These are phyloP conservation scores for Coleophora deauratella DNA, from an alignment of 2,888 invertebrate species.

Conservation along the genomic window DNA sequence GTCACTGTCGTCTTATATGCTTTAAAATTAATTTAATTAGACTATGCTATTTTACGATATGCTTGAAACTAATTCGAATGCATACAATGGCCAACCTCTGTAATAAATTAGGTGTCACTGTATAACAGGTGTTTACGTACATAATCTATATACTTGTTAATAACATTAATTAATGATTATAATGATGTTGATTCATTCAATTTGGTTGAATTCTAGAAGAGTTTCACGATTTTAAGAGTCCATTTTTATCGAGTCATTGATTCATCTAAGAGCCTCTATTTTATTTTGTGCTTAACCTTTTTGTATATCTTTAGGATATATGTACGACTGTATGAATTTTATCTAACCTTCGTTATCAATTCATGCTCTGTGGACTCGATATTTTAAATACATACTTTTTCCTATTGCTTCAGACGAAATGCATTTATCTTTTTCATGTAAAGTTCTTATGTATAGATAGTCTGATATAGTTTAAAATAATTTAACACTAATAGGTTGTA, in stretches of 20 bases:
- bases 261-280: no score
- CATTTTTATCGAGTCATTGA: no score
- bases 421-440: conserved; percentile 19
- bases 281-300: no score
- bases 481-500: conserved; percentile 54
- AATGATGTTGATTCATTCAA: conserved; percentile 63
- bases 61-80: not conserved
- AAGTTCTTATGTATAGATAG: conserved; percentile 39
- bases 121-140: conserved; percentile 70
- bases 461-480: conserved; percentile 33
- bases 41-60: no score
- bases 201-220: conserved; percentile 26
- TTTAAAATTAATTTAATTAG: no score
- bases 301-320: not conserved
- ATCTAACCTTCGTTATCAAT: no score
- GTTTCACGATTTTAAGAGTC: no score
- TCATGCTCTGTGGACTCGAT: no score
- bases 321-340: no score
- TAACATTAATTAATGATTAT: conserved; percentile 66
- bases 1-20: no score
- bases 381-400: no score
- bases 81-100: conserved; percentile 43
- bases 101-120: conserved; percentile 68
- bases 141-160: conserved; percentile 72
- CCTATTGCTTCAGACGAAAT: no score